A percentile compares a stretch with the other conserved stretches of the same genome.
phyloP scores from a whole-genome alignment of 2,797 vertebrate species.

The Microcaecilia unicolor region DNA sequence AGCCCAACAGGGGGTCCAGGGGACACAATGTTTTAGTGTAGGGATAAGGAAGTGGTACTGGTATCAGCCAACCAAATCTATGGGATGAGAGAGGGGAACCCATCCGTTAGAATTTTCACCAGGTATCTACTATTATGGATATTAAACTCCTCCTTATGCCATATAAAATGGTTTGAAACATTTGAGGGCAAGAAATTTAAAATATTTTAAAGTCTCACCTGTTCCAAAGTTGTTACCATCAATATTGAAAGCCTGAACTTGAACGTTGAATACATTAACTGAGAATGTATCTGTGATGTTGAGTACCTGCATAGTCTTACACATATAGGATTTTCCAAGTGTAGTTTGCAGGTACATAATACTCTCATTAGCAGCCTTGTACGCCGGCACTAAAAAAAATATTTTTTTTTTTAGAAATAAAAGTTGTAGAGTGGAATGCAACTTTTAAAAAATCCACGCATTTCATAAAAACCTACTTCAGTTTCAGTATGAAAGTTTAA shows the following conservation, averaged over 20 bases:
- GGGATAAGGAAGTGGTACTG: no score
- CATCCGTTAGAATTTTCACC: no score
- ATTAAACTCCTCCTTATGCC: no score
- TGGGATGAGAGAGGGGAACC: no score
- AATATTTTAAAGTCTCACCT: constrained; percentile 54
- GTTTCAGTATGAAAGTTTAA: no score
- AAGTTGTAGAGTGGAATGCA: neutral
- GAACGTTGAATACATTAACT: constrained; percentile 74
- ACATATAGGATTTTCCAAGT: constrained; percentile 80
- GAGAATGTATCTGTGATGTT: constrained; percentile 44
- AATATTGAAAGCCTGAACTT: constrained; percentile 82
- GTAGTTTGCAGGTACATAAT: constrained; percentile 71
- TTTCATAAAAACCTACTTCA: neutral
- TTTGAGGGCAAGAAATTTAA: no score
- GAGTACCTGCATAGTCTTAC: constrained; percentile 68
- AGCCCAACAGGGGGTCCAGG: no score
- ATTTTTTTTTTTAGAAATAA: neutral
- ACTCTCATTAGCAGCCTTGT: constrained; percentile 42
- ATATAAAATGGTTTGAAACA: no score
- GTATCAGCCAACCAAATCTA: no score
- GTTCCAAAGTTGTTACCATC: constrained; percentile 68
- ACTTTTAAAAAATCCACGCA: neutral
- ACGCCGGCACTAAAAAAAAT: constrained; percentile 25
- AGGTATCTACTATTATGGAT: no score
- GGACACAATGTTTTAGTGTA: no score